phyloP scores from a whole-genome alignment of 2,113 vertebrate genomes.

The Archilochus colubris region DNA sequence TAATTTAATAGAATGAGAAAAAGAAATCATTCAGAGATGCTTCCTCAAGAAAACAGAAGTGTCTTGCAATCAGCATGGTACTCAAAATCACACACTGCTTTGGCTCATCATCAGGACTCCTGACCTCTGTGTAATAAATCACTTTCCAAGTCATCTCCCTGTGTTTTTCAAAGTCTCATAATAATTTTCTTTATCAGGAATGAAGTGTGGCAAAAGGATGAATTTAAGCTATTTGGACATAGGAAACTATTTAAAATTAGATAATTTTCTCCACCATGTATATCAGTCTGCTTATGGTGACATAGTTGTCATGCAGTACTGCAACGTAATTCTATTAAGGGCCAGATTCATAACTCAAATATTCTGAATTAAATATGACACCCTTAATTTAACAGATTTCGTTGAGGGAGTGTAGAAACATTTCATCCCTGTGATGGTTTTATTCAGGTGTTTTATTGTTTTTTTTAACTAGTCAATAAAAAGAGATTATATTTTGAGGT shows the following conservation, averaged over 20 bases:
- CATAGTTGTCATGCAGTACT: not conserved
- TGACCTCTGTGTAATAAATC: not conserved
- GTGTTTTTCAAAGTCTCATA: not conserved
- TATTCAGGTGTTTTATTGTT: not conserved
- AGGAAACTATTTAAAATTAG: not conserved
- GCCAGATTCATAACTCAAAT: not conserved
- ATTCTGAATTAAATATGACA: not conserved
- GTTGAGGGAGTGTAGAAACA: not conserved
- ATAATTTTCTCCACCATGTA: not conserved
- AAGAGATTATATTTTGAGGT: not conserved
- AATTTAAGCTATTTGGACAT: not conserved
- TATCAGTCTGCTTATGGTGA: not conserved
- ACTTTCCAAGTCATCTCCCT: not conserved
- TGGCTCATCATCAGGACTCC: not conserved
- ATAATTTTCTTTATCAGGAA: not conserved
- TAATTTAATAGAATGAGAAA: not conserved
- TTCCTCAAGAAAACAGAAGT: not conserved
- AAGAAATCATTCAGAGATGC: not conserved
- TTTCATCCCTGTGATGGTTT: not conserved
- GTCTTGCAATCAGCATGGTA: not conserved
- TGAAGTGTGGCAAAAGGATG: not conserved
- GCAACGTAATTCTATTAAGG: not conserved
- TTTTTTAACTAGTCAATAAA: not conserved
- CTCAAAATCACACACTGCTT: not conserved
- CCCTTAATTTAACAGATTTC: not conserved